Evolutionary conservation across 2,113 vertebrate genomes (phyloP), one percentile per base, ranked within the genome.

Genomic region (Lycocorax pyrrhopterus): DNA sequence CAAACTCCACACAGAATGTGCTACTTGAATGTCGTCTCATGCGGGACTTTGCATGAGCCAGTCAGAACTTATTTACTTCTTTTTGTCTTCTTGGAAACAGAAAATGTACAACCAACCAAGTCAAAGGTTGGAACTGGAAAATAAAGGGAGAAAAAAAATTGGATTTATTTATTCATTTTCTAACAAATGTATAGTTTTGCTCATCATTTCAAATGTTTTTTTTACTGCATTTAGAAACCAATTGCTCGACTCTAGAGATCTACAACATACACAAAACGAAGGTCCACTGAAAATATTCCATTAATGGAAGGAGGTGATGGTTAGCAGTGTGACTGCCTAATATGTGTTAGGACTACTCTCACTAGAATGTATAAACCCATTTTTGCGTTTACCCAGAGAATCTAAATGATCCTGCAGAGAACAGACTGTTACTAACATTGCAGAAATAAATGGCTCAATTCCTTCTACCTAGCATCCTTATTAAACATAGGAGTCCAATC

Each of bases 401-500:
- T 73, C 22, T 78, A 91, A 95, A 90, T 85, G 47, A 64, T 25
- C 8, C 44, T 84, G 20, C 10, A 88, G n/a, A 87, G 33, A 75
- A 79, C 9, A 53, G 60, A 64, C 6, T 62, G 33, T 89, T 92
- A 93, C 79, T 81, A 89, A 79, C 30, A 63, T 55, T 73, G 87
- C 21, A 94, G 47, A 94, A 93, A 67, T 56, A 83, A 89, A 88
- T 85, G 55, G 7, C 6, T 25, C 27, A 76, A 51, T 35, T 64
- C 9, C 30, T 78, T 95, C 68, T 93, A 89, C 35, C 51, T 81
- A 35, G 88, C 67, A 84, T 94, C 87, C 92, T 73, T 96, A 95
- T 96, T 72, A 92, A 95, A 84, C 93, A 93, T 96, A 81, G 95
- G 91, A 91, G 83, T 97, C 89, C 97, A 97, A 98, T 97, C 77